phyloP scores from a whole-genome alignment of 2,113 vertebrate genomes.

The Myotis davidii region DNA sequence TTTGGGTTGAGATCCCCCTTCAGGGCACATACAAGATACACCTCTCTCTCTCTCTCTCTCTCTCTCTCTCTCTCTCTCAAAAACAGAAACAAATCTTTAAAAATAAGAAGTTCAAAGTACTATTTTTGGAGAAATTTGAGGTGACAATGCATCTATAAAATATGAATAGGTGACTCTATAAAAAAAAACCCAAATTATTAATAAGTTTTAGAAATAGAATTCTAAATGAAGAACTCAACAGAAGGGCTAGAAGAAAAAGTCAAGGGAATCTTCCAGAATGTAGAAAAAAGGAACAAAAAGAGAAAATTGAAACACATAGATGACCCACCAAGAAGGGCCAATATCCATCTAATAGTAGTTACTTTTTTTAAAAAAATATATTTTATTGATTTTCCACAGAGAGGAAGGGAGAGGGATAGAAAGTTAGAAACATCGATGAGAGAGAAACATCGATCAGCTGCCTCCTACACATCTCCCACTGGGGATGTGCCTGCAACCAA shows the following conservation, averaged over 20 bases:
- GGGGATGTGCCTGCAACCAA: no score
- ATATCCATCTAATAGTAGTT: not conserved
- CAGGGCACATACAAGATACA: not conserved
- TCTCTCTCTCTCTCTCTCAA: not conserved
- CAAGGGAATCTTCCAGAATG: not conserved
- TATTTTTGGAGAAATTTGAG: constrained; percentile 6
- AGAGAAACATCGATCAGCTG: no score
- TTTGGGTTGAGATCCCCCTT: no score
- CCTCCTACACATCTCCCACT: no score
- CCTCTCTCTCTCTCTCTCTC: not conserved
- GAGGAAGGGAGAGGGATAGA: no score
- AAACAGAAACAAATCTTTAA: not conserved
- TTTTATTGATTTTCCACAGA: no score
- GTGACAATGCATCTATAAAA: not conserved
- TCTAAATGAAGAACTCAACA: constrained; percentile 23
- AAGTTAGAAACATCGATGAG: no score
- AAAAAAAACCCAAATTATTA: not conserved
- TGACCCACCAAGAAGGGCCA: not conserved
- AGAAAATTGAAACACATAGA: not conserved
- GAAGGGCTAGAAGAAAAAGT: not conserved
- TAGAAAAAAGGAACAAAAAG: not conserved
- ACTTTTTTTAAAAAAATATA: no score
- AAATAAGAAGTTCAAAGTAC: not conserved
- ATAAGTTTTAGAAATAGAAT: not conserved
- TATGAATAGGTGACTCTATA: not conserved